Evolutionary conservation across 2,113 vertebrate species (phyloP).

Genomic region (Larimichthys polyactis): DNA sequence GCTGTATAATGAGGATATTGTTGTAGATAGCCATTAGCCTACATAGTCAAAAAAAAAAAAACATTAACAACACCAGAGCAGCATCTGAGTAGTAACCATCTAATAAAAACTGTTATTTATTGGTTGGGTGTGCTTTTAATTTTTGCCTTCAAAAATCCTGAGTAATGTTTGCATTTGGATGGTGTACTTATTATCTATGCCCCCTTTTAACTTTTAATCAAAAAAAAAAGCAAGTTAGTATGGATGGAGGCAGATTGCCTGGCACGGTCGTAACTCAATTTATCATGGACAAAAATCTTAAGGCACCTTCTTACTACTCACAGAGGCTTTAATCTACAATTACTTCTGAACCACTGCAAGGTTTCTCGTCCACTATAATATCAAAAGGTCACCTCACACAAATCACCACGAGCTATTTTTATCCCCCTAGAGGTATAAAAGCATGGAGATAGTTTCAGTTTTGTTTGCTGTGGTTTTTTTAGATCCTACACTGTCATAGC

Average conservation of each 20-base stretch:
- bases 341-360: conserved; percentile 7
- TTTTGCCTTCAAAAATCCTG: background rate
- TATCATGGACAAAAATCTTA: conserved; percentile 7
- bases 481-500: background rate
- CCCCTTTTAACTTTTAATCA: conserved; percentile 7
- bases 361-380: background rate
- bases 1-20: conserved; percentile 53
- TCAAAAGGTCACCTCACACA: conserved; percentile 17
- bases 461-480: background rate
- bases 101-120: background rate
- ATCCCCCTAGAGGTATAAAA: background rate
- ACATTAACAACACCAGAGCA: background rate
- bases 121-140: background rate
- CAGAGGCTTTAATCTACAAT: background rate
- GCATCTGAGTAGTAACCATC: conserved; percentile 8
- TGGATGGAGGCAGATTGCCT: background rate
- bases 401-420: background rate
- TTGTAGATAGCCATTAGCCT: conserved; percentile 16
- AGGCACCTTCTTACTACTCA: background rate
- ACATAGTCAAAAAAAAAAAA: conserved; percentile 25
- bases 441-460: background rate
- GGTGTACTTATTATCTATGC: background rate
- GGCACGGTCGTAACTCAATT: conserved; percentile 10
- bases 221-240: background rate
- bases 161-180: conserved; percentile 5